Conservation (phyloP, 2,888 invertebrate species). For the Ormyrus rosae region DNA sequence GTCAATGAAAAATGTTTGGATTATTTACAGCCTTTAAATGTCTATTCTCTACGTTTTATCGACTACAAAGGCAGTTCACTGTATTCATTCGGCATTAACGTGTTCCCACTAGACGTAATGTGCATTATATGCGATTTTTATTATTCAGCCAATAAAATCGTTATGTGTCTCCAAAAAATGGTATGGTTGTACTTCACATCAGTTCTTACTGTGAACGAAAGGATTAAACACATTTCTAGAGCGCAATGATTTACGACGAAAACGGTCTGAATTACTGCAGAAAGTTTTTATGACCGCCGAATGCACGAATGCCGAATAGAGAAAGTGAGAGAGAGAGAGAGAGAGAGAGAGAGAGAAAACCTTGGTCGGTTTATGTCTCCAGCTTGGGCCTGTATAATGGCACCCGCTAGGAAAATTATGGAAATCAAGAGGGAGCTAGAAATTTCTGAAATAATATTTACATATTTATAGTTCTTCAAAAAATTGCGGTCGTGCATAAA, state of each 20-base stretch:
- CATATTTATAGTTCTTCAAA: slow-evolving; percentile 47
- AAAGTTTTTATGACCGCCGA: slow-evolving; percentile 64
- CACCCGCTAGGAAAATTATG: slow-evolving; percentile 63
- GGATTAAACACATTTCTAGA: slow-evolving; percentile 65
- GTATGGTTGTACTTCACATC: slow-evolving; percentile 15
- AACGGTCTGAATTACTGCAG: slow-evolving; percentile 61
- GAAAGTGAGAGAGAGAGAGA: slow-evolving; percentile 35
- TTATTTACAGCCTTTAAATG: too few relatives aligned
- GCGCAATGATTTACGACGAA: slow-evolving; percentile 63
- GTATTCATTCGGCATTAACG: not conserved
- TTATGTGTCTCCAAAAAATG: slow-evolving; percentile 21
- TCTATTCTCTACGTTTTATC: too few relatives aligned
- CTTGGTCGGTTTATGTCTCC: slow-evolving; percentile 60
- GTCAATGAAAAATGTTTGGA: too few relatives aligned
- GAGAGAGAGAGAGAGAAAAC: slow-evolving; percentile 27
- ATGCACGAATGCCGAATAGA: slow-evolving; percentile 60
- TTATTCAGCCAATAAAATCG: slow-evolving; percentile 42
- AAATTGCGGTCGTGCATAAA: not conserved
- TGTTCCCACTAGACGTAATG: not conserved
- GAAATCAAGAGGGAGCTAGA: slow-evolving; percentile 58
- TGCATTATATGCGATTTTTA: slow-evolving; percentile 31
- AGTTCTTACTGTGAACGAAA: slow-evolving; percentile 57
- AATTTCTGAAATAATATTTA: slow-evolving; percentile 52
- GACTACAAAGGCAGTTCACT: too few relatives aligned
- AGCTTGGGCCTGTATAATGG: slow-evolving; percentile 60